Evolutionary conservation across 2,888 invertebrate species (phyloP), one percentile per base, ranked within the genome.

Genomic region (Drosophila meridionalis): DNA sequence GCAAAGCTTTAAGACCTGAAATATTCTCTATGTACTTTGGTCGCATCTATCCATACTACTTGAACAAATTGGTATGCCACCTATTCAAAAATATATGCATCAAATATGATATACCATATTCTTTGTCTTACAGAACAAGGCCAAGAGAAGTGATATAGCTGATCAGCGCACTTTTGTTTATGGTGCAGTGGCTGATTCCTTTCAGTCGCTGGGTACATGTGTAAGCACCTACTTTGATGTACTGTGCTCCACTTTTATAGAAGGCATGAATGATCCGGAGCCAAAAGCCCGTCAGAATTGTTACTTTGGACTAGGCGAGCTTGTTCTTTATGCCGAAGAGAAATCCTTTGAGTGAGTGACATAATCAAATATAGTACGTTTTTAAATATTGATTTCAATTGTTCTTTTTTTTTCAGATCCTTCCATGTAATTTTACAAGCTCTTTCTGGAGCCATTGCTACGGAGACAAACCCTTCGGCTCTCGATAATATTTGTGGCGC

Each of bases 401-500:
- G 0, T 20, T 2, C 20, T 9, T 38, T 4, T 26, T 12, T 45
- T 74, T 77, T 50, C 82, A 96, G 96, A 60, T 94, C 95, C 81
- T 97, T 95, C 92, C 93, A 94, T 38, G 94, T 94, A 62, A 95
- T 97, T 77, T 92, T 97, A 56, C 94, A 95, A 91, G 93, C 94
- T 8, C 92, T 97, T n/a, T 96, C 96, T 2, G 92, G 94, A 42
- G 94, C 95, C n/a, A 94, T 96, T 62, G 92, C 94, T 5, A 94
- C 93, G 67, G 97, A 97, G 92, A 93, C 94, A n/a, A 94, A 95
- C 84, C 93, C 94, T 0, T 94, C 96, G 45, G 95, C 95, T 5
- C 93, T 96, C 69, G 97, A 97, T 91, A 97, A 97, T 91, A 95
- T 97, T 78, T 96, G 96, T 91, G 97, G 96, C 58, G 96, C 97